Base-by-base conservation (phyloP, 2,888 invertebrate genomes). In the Uloborus plumipes region DNA sequence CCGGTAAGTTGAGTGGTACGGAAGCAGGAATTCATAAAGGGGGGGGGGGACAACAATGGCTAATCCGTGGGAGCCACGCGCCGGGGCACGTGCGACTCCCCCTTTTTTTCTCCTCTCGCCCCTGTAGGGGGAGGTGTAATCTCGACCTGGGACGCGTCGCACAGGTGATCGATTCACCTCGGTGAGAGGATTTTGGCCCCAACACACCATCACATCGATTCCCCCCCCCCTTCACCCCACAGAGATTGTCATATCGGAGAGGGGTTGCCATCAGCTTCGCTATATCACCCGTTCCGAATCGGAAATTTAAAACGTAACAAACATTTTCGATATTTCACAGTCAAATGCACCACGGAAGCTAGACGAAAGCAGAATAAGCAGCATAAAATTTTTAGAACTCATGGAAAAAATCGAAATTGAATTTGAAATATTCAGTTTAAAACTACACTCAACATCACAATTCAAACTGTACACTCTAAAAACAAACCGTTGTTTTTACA, bases 121-220 rank as follows among this genome's bases (percentile, higher is more conserved):
- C 11, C 39, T 39, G 39, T 39, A 1, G 39, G 39, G 39, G 39
- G 39, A 39, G 39, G 39, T 39, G 39, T 39, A 39, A 39, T 39
- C 39, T 39, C 39, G 39, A 39, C 39, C 39, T 39, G 39, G 39
- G 39, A 39, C 39, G 39, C 39, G 18, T 58, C 50, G 62, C 55
- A 76, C 81, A 82, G 81, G 81, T 82, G 81, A 82, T 82, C 75
- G 76, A 82, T 82, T 71, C 71, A 75, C 81, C 81, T 82, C 65
- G 55, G 50, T 39, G 9, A 9, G 39, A 9, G 39, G 39, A 64
- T 47, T 64, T 26, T 49, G 22, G 47, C 47, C 47, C 18, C 13
- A 64, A 47, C 39, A 39, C 39, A 39, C 59, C 47, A 13, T 49
- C 49, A 49, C 20, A 18, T 39, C 39, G 64, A 49, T 64, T 64